A percentile compares a stretch with the other conserved stretches of the same genome.
Evolutionary conservation across 2,888 invertebrate species (phyloP).

Genomic region (Gymnocheta viridis): DNA sequence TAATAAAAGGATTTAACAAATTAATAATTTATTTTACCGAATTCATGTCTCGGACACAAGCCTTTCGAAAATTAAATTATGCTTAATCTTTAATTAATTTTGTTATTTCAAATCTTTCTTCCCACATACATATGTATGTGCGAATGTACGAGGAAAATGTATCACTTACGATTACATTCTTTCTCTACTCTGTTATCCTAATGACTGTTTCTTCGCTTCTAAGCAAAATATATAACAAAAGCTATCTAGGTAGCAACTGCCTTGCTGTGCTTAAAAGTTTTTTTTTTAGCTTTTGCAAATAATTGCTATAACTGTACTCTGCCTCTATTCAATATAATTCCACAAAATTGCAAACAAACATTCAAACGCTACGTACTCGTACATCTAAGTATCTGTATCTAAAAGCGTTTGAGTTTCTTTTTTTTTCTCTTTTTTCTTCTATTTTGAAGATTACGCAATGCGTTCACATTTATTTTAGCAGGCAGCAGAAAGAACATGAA

Average conservation of each 20-base stretch:
- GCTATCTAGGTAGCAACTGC: slow-evolving; percentile 50
- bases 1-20: too few relatives aligned
- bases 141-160: too few relatives aligned
- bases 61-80: too few relatives aligned
- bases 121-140: too few relatives aligned
- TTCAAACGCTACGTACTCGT: neutral
- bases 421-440: neutral
- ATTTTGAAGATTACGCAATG: slow-evolving; percentile 71
- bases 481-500: slow-evolving; percentile 26
- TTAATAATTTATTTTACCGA: too few relatives aligned
- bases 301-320: slow-evolving; percentile 58
- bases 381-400: slow-evolving; percentile 34
- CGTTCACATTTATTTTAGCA: slow-evolving; percentile 61
- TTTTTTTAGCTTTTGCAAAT: slow-evolving; percentile 36
- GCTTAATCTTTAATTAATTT: too few relatives aligned
- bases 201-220: slow-evolving; percentile 2
- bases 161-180: neutral
- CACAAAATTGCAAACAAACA: neutral
- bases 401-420: slow-evolving; percentile 29
- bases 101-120: neutral
- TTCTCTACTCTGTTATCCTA: neutral
- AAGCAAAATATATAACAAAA: neutral
- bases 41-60: too few relatives aligned
- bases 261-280: slow-evolving; percentile 1
- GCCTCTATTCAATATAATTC: slow-evolving; percentile 43